Evolutionary conservation across 2,888 invertebrate genomes (phyloP), one percentile per base, ranked within the genome.

Genomic region (Itoplectis maculator): DNA sequence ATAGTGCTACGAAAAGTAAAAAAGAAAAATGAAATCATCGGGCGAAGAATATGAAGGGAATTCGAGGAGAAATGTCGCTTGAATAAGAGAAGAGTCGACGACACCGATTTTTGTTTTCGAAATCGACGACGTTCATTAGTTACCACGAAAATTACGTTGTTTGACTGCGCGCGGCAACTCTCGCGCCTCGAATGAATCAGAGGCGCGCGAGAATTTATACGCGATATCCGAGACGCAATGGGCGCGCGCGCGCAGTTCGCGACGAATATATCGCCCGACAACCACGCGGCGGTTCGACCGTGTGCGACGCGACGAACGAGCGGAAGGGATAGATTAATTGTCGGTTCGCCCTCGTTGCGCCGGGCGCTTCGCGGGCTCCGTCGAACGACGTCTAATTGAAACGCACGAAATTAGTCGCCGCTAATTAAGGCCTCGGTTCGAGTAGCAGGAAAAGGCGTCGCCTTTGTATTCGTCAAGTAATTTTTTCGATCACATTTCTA

Each of bases 1-100:
- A 42, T 75, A 74, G 79, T 69, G 79, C 75, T 49, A 49, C 40
- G 66, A 20, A 61, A 82, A 79, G 29, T 66, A 29, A 29, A 29
- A 81, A 65, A 42, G 37, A 42, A 9, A 42, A 56, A 29, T n/a
- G 29, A 29, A 29, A 29, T 3, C 29, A 29, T 29, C n/a, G 42
- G 9, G 54, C 54, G 35, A 59, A 42, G 42, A 56, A 54, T 56
- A 20, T 45, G 35, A 49, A 42, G 15, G 56, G 9, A 70, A 56
- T 54, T 8, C 4, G 23, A 56, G 15, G 15, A 42, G 20, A 15
- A n/a, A 70, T 15, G n/a, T 23, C 42, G 42, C 23, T 54, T 23
- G 15, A 9, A 23, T 29, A 0, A 40, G n/a, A 20, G 54, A 54
- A 18, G 6, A n/a, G n/a, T n/a, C 4, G 9, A 15, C 9, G 6